Conservation (phyloP, 64 coral and sea anemone species). For the Montipora cactus region DNA sequence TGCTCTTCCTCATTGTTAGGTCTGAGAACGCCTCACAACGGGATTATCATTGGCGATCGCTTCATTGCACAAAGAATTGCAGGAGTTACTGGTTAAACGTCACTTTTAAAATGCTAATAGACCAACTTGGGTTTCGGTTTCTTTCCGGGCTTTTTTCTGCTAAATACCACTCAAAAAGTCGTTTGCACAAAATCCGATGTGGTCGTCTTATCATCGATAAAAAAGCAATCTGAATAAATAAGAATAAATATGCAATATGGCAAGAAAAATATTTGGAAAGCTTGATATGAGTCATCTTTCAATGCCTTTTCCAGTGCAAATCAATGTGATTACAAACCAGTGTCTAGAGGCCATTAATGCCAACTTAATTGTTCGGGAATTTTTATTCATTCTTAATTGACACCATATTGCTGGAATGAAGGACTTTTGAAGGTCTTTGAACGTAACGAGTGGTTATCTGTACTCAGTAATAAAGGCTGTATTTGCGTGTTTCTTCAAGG, state of each 20-base stretch:
- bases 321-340: constrained; percentile 38
- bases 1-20: constrained; percentile 7
- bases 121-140: neutral
- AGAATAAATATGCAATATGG: no score
- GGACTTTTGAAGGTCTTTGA: no score
- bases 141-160: no score
- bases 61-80: constrained; percentile 21
- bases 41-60: neutral
- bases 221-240: neutral
- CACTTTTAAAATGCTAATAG: neutral
- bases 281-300: neutral
- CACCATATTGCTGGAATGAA: constrained; percentile 1
- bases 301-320: constrained; percentile 8
- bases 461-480: neutral
- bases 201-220: neutral
- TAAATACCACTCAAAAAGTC: constrained; percentile 51
- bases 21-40: neutral
- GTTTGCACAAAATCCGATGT: constrained; percentile 8
- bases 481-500: neutral
- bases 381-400: constrained; percentile 29
- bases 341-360: constrained; percentile 36
- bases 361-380: constrained; percentile 42
- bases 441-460: no score
- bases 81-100: neutral
- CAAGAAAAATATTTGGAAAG: neutral